phyloP scores from a whole-genome alignment of 2,113 vertebrate species.

The Puma concolor region DNA sequence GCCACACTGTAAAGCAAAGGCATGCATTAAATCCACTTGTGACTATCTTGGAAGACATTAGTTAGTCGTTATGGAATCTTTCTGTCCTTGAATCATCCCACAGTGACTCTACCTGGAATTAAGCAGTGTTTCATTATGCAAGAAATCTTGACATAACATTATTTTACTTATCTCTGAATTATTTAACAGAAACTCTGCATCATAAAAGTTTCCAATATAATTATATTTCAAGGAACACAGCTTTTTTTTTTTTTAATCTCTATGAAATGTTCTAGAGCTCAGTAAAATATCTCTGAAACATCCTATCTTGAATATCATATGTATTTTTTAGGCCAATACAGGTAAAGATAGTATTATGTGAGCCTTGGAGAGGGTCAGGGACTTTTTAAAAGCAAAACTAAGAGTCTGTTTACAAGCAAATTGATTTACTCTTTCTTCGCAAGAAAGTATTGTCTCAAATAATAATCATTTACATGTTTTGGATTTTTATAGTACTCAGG shows the following conservation, averaged over 20 bases:
- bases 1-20: background rate
- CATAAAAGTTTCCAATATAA: background rate
- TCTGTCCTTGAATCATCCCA: background rate
- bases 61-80: background rate
- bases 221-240: background rate
- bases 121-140: background rate
- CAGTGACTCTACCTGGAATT: background rate
- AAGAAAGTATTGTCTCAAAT: background rate
- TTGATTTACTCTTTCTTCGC: conserved; percentile 17
- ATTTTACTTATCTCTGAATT: conserved; percentile 44
- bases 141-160: background rate
- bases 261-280: background rate
- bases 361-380: background rate
- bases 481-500: conserved; percentile 26
- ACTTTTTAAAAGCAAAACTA: conserved; percentile 23
- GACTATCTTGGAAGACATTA: conserved; percentile 3
- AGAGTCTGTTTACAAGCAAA: conserved; percentile 6
- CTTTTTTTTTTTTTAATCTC: background rate
- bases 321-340: background rate
- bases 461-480: background rate
- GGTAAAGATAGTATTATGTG: background rate
- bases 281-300: conserved; percentile 22
- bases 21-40: background rate
- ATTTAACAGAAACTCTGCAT: background rate
- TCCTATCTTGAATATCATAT: conserved; percentile 19